Evolutionary conservation across 2,113 vertebrate species (phyloP).

Genomic region (Coryphaenoides rupestris): DNA sequence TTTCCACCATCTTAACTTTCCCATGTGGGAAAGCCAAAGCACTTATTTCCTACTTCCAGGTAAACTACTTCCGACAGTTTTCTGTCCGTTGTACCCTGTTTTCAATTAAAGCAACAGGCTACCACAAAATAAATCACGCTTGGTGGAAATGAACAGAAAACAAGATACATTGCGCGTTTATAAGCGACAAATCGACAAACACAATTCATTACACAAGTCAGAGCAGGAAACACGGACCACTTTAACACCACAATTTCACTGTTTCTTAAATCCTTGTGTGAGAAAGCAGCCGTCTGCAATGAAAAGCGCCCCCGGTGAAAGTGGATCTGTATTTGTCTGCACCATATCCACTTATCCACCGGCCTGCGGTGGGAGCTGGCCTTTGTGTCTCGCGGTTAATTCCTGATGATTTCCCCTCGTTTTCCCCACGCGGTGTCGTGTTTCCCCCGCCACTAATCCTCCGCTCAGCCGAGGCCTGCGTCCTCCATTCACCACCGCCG

Average conservation of each 20-base stretch:
- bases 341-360: not conserved
- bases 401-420: constrained; percentile 5
- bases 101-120: too few species aligned
- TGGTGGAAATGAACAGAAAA: too few species aligned
- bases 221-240: too few species aligned
- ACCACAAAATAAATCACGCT: too few species aligned
- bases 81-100: too few species aligned
- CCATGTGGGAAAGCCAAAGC: too few species aligned
- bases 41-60: too few species aligned
- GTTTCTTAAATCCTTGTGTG: not conserved
- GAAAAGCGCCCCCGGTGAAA: not conserved
- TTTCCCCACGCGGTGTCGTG: constrained; percentile 18
- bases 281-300: not conserved
- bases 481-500: not conserved
- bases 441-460: constrained; percentile 38
- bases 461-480: constrained; percentile 2
- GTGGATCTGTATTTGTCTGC: not conserved
- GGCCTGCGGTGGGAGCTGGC: constrained; percentile 1
- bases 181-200: too few species aligned
- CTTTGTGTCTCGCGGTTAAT: constrained; percentile 9
- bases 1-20: too few species aligned
- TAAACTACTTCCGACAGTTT: too few species aligned
- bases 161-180: too few species aligned
- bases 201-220: too few species aligned
- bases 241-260: not conserved